Conservation (phyloP, 2,888 invertebrate genomes). For the Pristionchus maxplancki region DNA sequence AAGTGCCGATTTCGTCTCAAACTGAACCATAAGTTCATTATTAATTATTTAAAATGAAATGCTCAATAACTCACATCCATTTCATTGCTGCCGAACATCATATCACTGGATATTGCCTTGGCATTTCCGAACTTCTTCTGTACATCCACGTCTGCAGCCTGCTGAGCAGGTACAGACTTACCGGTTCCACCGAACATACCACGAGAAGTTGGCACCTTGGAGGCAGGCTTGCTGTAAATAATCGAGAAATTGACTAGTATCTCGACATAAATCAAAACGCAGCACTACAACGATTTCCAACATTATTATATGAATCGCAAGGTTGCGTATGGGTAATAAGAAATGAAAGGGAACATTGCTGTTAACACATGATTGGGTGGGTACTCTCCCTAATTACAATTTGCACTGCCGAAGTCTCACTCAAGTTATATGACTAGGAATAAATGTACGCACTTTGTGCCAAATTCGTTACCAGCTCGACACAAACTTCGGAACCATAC, state of each 20-base stretch:
- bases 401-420: no score
- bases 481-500: no score
- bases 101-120: conserved; percentile 97
- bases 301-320: no score
- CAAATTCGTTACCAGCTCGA: no score
- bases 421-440: no score
- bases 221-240: conserved; percentile 26
- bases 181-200: conserved; percentile 38
- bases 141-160: conserved; percentile 83
- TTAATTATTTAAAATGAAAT: neutral
- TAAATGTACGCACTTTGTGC: no score
- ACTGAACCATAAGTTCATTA: conserved; percentile 71
- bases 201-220: conserved; percentile 26
- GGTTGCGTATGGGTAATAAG: no score
- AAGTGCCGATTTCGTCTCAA: conserved; percentile 80
- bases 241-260: neutral
- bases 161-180: conserved; percentile 15
- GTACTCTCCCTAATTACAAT: no score
- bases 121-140: conserved; percentile 97
- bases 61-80: conserved; percentile 64
- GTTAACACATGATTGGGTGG: no score
- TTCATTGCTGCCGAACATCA: conserved; percentile 88
- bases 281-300: no score
- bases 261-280: no score
- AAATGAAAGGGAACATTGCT: no score